Base-by-base conservation (phyloP, 2,797 vertebrate species). In the Hypotaenidia philippensis region DNA sequence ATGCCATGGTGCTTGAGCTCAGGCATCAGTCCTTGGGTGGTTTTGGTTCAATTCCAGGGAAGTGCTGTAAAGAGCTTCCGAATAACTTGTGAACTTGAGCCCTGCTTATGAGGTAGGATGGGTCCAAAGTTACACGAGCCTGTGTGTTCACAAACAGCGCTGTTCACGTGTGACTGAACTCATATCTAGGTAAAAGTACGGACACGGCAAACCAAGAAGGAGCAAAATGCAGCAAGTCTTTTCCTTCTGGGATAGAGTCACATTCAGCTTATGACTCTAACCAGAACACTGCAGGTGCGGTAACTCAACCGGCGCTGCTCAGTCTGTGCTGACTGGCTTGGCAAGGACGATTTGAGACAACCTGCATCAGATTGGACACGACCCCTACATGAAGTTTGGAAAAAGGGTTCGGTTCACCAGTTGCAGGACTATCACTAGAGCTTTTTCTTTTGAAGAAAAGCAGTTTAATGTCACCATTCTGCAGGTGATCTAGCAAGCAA, bases 11-110 rank as follows among this genome's bases (percentile, higher is more conserved):
- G 50, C 11, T 68, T 31, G 31, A 75, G 50, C 81, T 79, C 44
- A 59, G 40, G 41, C 22, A 60, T 6, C 0, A 0, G 45, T 63
- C 1, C 1, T 29, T 47, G 50, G 1, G 3, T 61, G 47, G n/a
- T 78, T 93, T 80, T 53, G 36, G 49, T 29, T 83, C 87, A 20
- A 17, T 82, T 63, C 34, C 49, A 74, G 32, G 13, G 56, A 47
- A 55, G 22, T 71, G 34, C 50, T 52, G 15, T 64, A 59, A 90
- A 56, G n/a, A 78, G 38, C n/a, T 82, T 75, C 50, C 26, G 40
- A 79, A 63, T 36, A 44, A 47, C 40, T 76, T 55, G 47, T 71
- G 87, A 85, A 68, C 80, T 78, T 80, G 63, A 83, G 53, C 38
- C 47, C 47, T 63, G 23, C 40, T 83, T 83, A 31, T 69, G 50